These are phyloP conservation scores for Aphaenogaster rudis DNA, from an alignment of 1,140 invertebrate genomes.

Conservation along the genomic window DNA sequence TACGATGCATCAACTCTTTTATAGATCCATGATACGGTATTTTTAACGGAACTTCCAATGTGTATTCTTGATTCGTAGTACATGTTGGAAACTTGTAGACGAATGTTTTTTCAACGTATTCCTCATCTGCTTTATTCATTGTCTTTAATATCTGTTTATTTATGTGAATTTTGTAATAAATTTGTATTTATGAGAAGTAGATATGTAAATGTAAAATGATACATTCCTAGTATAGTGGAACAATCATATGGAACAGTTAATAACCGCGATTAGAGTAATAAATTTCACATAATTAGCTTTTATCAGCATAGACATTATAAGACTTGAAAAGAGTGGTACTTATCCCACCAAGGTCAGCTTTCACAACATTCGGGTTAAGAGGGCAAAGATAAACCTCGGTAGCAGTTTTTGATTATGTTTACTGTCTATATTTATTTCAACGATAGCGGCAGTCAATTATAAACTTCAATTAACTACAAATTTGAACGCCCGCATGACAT, in stretches of 20 bases:
- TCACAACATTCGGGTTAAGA: slow-evolving; percentile 66
- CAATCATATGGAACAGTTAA: slow-evolving; percentile 39
- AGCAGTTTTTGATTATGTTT: slow-evolving; percentile 53
- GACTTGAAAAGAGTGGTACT: slow-evolving; percentile 31
- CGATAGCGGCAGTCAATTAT: slow-evolving; percentile 51
- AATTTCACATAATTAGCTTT: slow-evolving; percentile 47
- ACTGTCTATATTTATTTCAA: slow-evolving; percentile 63
- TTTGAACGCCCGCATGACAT: slow-evolving; percentile 21
- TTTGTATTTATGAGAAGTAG: background rate
- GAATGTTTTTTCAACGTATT: slow-evolving; percentile 87
- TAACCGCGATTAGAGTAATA: slow-evolving; percentile 40
- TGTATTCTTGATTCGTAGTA: slow-evolving; percentile 88
- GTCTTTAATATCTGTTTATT: slow-evolving; percentile 41
- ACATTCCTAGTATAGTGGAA: background rate
- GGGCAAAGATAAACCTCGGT: slow-evolving; percentile 67
- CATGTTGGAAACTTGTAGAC: slow-evolving; percentile 89
- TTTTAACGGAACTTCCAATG: slow-evolving; percentile 89
- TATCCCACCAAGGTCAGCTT: slow-evolving; percentile 69
- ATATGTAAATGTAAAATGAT: background rate
- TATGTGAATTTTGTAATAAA: background rate
- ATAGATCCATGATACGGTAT: slow-evolving; percentile 89
- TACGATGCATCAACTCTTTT: slow-evolving; percentile 89
- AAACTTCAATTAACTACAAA: slow-evolving; percentile 64
- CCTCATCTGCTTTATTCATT: slow-evolving; percentile 82
- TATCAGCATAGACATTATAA: slow-evolving; percentile 40